These are phyloP conservation scores for Phylloscopus trochiloides DNA, from an alignment of 2,113 vertebrate genomes.

Conservation along the genomic window DNA sequence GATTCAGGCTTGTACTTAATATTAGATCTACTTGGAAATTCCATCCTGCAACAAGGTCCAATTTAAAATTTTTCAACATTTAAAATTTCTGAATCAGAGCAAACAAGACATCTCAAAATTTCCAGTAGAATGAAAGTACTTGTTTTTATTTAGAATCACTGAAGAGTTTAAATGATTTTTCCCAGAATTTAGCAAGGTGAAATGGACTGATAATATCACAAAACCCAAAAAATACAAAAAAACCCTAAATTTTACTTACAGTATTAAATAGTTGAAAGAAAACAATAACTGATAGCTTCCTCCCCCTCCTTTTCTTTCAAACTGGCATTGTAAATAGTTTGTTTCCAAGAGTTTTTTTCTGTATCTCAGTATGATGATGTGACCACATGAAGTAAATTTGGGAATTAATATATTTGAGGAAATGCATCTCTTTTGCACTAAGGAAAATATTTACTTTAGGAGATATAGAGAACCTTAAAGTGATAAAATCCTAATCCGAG, in stretches of 20 bases:
- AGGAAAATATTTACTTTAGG: neutral
- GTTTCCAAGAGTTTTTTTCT: neutral
- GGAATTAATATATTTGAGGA: neutral
- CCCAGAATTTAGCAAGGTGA: neutral
- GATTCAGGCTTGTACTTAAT: neutral
- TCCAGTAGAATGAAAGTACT: neutral
- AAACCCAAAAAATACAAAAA: neutral
- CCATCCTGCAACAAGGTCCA: neutral
- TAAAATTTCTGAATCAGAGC: neutral
- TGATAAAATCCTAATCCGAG: neutral
- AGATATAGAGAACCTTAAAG: neutral
- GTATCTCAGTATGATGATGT: neutral
- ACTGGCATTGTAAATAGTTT: neutral
- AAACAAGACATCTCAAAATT: neutral
- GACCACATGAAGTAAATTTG: neutral
- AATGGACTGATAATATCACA: neutral
- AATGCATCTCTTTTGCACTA: neutral
- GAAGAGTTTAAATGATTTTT: neutral
- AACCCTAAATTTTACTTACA: neutral
- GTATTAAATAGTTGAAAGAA: neutral
- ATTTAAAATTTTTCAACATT: neutral
- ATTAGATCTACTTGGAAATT: neutral
- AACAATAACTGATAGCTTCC: neutral
- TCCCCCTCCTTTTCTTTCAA: neutral
- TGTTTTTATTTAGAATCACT: neutral